These are phyloP conservation scores for Pecten maximus DNA, from an alignment of 2,888 invertebrate species.

Conservation along the genomic window DNA sequence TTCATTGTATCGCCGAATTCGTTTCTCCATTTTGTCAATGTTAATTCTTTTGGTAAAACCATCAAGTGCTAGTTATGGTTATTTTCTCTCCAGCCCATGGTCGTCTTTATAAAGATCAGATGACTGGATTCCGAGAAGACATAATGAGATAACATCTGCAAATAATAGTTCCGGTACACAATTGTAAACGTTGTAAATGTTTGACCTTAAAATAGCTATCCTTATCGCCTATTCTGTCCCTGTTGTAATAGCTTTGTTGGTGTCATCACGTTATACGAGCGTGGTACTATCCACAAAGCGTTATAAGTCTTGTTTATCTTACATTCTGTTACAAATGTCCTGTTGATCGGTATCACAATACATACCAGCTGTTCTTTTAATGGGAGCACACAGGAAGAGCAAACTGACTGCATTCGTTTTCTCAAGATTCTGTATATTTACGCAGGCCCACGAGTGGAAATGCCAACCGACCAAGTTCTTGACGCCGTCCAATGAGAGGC, in stretches of 20 bases:
- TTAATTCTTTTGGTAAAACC: background rate
- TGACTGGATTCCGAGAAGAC: background rate
- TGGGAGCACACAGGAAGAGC: no score
- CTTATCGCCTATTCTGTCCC: background rate
- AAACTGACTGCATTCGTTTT: no score
- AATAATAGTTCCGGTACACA: constrained; percentile 1
- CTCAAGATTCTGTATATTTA: background rate
- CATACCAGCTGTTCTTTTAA: no score
- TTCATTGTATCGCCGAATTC: background rate
- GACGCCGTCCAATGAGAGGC: constrained; percentile 87
- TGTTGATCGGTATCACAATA: no score
- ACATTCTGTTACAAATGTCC: no score
- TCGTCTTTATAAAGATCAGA: background rate
- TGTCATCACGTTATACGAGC: no score
- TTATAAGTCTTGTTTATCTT: no score
- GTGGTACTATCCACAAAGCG: no score
- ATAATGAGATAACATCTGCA: background rate
- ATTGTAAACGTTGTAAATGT: background rate
- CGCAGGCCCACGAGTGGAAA: constrained; percentile 87
- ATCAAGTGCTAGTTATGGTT: background rate
- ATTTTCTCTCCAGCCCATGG: background rate
- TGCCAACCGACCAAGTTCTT: constrained; percentile 89
- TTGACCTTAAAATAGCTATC: background rate
- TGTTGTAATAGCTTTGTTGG: background rate
- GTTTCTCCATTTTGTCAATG: background rate